These are phyloP conservation scores for Microcebus griseorufus DNA, from an alignment of 2,113 vertebrate species.

Conservation along the genomic window DNA sequence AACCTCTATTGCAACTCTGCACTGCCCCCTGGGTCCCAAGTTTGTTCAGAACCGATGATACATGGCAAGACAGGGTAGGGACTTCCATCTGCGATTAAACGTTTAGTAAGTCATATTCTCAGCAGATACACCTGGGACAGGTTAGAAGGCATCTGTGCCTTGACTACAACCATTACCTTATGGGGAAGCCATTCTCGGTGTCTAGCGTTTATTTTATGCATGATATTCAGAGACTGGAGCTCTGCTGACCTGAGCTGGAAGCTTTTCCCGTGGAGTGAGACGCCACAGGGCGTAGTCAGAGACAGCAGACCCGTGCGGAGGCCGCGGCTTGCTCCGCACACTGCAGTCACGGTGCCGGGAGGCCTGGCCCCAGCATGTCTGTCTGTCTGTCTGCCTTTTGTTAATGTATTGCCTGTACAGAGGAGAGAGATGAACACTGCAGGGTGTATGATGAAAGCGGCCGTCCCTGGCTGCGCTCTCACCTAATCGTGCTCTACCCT, in stretches of 20 bases:
- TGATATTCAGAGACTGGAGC: not conserved
- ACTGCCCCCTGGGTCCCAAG: not conserved
- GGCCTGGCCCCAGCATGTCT: not conserved
- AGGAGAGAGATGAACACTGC: not conserved
- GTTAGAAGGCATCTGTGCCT: not conserved
- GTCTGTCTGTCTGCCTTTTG: not conserved
- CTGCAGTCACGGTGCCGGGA: not conserved
- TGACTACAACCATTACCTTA: not conserved
- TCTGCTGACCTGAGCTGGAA: not conserved
- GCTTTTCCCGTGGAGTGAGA: not conserved
- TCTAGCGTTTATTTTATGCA: not conserved
- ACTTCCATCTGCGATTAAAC: not conserved
- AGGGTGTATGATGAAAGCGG: not conserved
- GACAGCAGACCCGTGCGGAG: not conserved
- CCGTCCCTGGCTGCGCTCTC: not conserved
- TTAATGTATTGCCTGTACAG: not conserved
- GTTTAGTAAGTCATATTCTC: not conserved
- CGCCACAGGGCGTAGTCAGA: not conserved
- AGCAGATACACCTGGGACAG: not conserved
- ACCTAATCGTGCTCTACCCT: rapidly evolving
- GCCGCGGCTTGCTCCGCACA: rapidly evolving
- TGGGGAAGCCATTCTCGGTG: not conserved
- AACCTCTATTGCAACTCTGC: not conserved
- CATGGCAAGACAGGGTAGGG: not conserved
- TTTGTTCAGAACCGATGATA: not conserved